Evolutionary conservation across 2,797 vertebrate species (phyloP), one percentile per base, ranked within the genome.

Genomic region (Aplochiton taeniatus): DNA sequence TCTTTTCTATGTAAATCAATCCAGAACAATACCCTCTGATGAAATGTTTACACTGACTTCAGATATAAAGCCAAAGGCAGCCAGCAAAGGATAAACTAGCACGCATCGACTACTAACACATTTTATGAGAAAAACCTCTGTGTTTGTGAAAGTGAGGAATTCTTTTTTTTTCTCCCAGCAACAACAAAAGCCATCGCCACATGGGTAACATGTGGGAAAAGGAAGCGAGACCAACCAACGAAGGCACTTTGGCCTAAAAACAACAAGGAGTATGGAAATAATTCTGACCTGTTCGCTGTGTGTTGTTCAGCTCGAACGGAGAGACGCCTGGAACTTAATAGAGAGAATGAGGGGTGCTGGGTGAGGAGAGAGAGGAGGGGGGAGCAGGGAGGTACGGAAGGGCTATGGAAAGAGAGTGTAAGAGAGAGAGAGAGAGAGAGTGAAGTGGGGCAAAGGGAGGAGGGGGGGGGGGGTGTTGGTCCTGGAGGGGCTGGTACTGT

Each of bases 261-360:
- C 49, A 84, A 82, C 76, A 83, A 89, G 52, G 80, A 89, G 68
- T 84, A 80, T 43, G 82, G 84, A 62, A 44, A 60, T 63, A 68
- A 72, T 69, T 86, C 91, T 92, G 91, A 93, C 90, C 92, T 93
- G 92, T 87, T 89, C 82, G 78, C 65, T 88, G 85, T 81, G 65
- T 84, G 88, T 76, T 87, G 88, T 73, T 87, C 83, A 76, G 85
- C 77, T 90, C 77, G 84, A 81, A 86, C 83, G 79, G 85, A 87
- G 87, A 88, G 79, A 79, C 77, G 83, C 81, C 72, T 82, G 83
- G 86, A 88, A 88, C 81, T 80, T 83, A 86, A 87, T 76, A 82
- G 85, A 89, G 76, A 72, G 77, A 63, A 5, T 8, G 10, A 56
- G 9, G 31, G 9, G 17, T 2, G 53, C 54, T 9, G 64, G 18